Percentiles rank a stretch among this genome's conserved stretches.
phyloP scores from a whole-genome alignment of 2,888 invertebrate genomes.

The Thyatira batis region DNA sequence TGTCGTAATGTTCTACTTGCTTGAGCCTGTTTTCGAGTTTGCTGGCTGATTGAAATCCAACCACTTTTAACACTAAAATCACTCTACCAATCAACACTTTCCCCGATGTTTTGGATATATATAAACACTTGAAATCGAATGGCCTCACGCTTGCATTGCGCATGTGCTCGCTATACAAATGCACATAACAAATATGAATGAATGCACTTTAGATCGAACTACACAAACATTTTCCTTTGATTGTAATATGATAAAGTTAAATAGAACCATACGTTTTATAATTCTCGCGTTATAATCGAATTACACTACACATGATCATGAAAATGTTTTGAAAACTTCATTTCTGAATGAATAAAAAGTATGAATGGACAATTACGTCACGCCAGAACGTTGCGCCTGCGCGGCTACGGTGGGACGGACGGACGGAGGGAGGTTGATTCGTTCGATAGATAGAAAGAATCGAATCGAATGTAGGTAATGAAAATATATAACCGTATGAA shows the following conservation, averaged over 20 bases:
- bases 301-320: constrained; percentile 56
- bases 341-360: constrained; percentile 78
- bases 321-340: constrained; percentile 62
- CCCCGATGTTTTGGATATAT: constrained; percentile 37
- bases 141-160: constrained; percentile 63
- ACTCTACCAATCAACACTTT: constrained; percentile 51
- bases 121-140: constrained; percentile 40
- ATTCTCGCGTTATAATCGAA: constrained; percentile 23
- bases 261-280: constrained; percentile 17
- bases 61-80: constrained; percentile 39
- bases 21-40: constrained; percentile 65
- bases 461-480: background rate
- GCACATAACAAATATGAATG: too few relatives aligned
- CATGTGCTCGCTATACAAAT: constrained; percentile 66
- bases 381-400: constrained; percentile 76
- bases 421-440: constrained; percentile 1
- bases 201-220: constrained; percentile 45
- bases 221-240: constrained; percentile 36
- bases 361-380: constrained; percentile 82
- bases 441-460: too few relatives aligned
- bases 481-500: background rate
- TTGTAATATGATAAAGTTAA: constrained; percentile 22
- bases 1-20: constrained; percentile 81
- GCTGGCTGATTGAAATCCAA: constrained; percentile 49
- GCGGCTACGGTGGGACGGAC: constrained; percentile 43